Evolutionary conservation across 2,113 vertebrate species (phyloP).

Genomic region (Takifugu bimaculatus): DNA sequence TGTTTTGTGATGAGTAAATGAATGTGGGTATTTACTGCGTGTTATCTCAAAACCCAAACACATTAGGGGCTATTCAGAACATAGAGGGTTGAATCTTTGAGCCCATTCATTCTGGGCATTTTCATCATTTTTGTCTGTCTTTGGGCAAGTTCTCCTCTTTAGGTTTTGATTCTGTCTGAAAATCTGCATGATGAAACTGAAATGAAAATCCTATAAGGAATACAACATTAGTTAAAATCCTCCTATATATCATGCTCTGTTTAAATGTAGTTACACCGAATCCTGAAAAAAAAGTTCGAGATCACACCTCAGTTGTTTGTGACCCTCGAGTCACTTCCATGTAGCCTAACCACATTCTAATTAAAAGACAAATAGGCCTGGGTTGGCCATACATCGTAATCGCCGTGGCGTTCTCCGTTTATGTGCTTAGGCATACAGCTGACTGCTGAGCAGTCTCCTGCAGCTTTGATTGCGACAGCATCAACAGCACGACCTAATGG

Average conservation of each 20-base stretch:
- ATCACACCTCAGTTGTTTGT: constrained; percentile 37
- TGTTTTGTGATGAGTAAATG: constrained; percentile 56
- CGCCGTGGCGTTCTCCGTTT: constrained; percentile 42
- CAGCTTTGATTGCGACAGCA: constrained; percentile 67
- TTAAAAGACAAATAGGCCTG: constrained; percentile 57
- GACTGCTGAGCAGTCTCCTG: constrained; percentile 64
- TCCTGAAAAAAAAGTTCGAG: constrained; percentile 22
- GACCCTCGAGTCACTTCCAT: constrained; percentile 50
- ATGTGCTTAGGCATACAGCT: constrained; percentile 63
- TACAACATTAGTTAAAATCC: constrained; percentile 44
- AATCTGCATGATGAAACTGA: constrained; percentile 64
- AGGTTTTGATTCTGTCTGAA: constrained; percentile 56
- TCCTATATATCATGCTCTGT: constrained; percentile 11
- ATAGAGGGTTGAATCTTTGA: constrained; percentile 56
- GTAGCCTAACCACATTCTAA: constrained; percentile 59
- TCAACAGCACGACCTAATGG: constrained; percentile 68
- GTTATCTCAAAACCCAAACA: constrained; percentile 73
- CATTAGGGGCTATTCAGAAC: constrained; percentile 70
- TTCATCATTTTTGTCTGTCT: constrained; percentile 63
- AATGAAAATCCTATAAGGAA: constrained; percentile 52
- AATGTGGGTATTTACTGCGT: constrained; percentile 61
- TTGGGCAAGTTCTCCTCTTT: constrained; percentile 64
- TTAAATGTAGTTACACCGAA: constrained; percentile 4
- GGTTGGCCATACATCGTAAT: constrained; percentile 41
- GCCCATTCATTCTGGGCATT: constrained; percentile 60